Evolutionary conservation across 2,113 vertebrate species (phyloP), one percentile per base, ranked within the genome.

Genomic region (Carassius gibelio): DNA sequence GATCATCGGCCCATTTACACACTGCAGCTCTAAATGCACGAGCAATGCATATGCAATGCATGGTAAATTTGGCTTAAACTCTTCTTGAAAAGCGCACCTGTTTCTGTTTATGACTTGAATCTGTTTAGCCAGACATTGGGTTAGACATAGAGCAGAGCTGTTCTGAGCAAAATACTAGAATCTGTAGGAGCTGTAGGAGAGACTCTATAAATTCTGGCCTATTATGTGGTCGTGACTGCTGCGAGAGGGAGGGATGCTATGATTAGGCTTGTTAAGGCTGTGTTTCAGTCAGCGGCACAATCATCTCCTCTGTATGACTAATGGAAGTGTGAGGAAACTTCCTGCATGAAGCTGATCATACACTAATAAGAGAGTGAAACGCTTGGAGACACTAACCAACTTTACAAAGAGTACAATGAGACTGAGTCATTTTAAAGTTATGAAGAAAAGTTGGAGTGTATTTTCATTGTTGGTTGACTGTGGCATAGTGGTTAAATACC

Each of bases 221-320:
- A 36, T 45, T 62, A 48, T 83, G 64, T 77, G 69, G 80, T 88
- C 80, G 84, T 88, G 87, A 85, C 87, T 88, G 62, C 78, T 69
- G 55, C 21, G 72, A 62, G 38, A 52, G 61, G 59, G 62, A 30
- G 14, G 30, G 36, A 45, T 79, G 17, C 55, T 79, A 79, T 79
- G 55, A 61, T 79, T 79, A 79, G 76, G 76, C 50, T 79, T 61
- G 76, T 9, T 84, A 52, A 17, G 62, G 26, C 78, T 77, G 66
- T 84, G 36, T 78, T 78, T 76, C 66, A 78, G 30, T 55, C 26
- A 21, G 13, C 7, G 83, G 52, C 83, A 84, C 59, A 68, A 23
- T 85, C 75, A 68, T 78, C 30, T 78, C 74, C 62, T 11, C 19
- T 68, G 26, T 66, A 77, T 85, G 83, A 85, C 75, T 85, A 85